A percentile compares a stretch with the other conserved stretches of the same genome.
phyloP scores from a whole-genome alignment of 2,888 invertebrate genomes.

The Odontothrips loti region DNA sequence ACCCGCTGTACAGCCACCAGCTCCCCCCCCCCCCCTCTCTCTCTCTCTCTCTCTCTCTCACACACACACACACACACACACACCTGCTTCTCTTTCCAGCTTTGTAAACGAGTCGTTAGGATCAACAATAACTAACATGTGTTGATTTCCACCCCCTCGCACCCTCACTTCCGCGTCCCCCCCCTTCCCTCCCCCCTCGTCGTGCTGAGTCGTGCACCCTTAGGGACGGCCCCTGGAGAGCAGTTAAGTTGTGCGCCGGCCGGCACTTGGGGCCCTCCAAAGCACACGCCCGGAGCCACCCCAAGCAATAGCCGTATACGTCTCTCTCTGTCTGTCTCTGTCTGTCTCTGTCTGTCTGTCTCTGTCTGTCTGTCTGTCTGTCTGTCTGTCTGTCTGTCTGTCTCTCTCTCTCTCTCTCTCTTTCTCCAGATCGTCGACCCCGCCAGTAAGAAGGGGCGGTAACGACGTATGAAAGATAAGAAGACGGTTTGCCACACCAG shows the following conservation, averaged over 20 bases:
- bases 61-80: too few species aligned
- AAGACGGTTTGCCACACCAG: not conserved
- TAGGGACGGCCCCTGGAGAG: not conserved
- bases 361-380: not conserved
- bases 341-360: not conserved
- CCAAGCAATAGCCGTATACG: not conserved
- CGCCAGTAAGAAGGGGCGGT: not conserved
- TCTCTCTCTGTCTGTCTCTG: not conserved
- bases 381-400: conserved; percentile 1
- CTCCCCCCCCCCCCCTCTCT: too few species aligned
- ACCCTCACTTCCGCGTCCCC: too few species aligned
- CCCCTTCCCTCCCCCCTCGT: too few species aligned
- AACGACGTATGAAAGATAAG: conserved; percentile 20
- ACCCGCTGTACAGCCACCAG: too few species aligned
- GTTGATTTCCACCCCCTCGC: too few species aligned
- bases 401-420: conserved; percentile 19
- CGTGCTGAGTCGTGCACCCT: not conserved
- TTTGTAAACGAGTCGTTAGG: too few species aligned
- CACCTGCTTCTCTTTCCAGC: too few species aligned
- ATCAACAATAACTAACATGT: too few species aligned
- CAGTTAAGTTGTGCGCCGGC: not conserved
- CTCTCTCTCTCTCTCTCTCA: too few species aligned
- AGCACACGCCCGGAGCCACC: not conserved
- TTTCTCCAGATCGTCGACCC: not conserved
- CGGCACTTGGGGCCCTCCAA: not conserved